Evolutionary conservation across 2,113 vertebrate species (phyloP), one percentile per base, ranked within the genome.

Genomic region (Ceyx margarethae): DNA sequence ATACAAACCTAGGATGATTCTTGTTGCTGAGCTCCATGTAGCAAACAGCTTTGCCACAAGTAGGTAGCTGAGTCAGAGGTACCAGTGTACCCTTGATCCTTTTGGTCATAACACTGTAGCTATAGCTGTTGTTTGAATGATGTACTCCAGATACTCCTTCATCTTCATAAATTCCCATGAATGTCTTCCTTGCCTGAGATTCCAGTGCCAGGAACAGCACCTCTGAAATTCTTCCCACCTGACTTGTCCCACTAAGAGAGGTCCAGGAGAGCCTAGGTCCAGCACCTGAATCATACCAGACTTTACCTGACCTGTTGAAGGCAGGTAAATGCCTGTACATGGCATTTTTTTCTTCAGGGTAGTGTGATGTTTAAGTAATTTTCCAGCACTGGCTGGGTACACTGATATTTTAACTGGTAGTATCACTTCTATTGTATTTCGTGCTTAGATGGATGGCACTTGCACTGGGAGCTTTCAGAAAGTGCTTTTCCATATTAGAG

Each of bases 361-460:
- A 31, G n/a, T 33, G n/a, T 60, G 50, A 58, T 11, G 40, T 69
- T 81, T 28, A 45, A 78, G 37, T 42, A 22, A 54, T 14, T 6
- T 73, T 77, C 22, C 42, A 62, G 71, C 17, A 28, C 22, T 48
- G 35, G 23, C 35, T 40, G 13, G 3, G 9, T 50, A 61, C 15
- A 33, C 13, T 60, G 53, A 48, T 64, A 76, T 60, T 68, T 78
- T 60, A 72, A 65, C 6, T 60, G 33, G 17, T 48, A n/a, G 6
- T 48, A 10, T 48, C 0, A 0, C 17, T 67, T 62, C 56, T 74
- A 6, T 37, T 69, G 3, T 71, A 31, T 19, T 33, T 35, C 78
- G 31, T 51, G 33, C 57, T 65, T 68, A 33, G 48, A 31, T 65
- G 54, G 15, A 19, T 61, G n/a, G n/a, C 3, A 37, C 4, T 45